These are phyloP conservation scores for Thalassarche chlororhynchos DNA, from an alignment of 2,113 vertebrate species.

Conservation along the genomic window DNA sequence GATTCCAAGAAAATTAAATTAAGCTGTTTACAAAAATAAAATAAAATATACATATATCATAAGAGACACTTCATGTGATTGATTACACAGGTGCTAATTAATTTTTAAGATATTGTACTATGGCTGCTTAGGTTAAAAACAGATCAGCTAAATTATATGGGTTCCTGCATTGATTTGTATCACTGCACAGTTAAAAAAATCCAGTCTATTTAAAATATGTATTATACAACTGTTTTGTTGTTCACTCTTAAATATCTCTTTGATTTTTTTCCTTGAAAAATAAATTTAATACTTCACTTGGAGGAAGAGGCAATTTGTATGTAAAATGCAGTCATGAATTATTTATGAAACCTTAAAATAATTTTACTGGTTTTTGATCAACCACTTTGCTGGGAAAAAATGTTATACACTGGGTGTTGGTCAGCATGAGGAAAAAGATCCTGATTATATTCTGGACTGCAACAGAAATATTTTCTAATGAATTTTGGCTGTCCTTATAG, in stretches of 20 bases:
- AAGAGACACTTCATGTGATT: neutral
- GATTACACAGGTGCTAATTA: neutral
- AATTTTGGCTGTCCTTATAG: neutral
- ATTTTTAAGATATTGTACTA: neutral
- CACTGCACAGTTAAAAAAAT: neutral
- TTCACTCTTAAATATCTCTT: neutral
- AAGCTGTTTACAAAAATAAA: slow-evolving; percentile 23
- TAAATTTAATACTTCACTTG: neutral
- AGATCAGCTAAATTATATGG: neutral
- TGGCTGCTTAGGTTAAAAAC: neutral
- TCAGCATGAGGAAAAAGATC: neutral
- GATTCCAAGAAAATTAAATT: slow-evolving; percentile 34
- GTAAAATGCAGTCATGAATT: slow-evolving; percentile 24
- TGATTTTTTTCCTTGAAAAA: neutral
- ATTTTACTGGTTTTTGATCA: neutral
- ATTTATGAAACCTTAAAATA: slow-evolving; percentile 21
- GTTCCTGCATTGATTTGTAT: neutral
- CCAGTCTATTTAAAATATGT: neutral
- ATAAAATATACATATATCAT: neutral
- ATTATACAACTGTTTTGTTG: neutral
- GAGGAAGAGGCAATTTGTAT: neutral
- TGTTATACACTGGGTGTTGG: neutral
- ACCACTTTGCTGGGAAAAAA: neutral
- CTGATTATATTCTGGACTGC: neutral
- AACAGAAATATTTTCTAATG: neutral